Conservation (phyloP, 2,797 vertebrate species). For the Phalanger gymnotis region DNA sequence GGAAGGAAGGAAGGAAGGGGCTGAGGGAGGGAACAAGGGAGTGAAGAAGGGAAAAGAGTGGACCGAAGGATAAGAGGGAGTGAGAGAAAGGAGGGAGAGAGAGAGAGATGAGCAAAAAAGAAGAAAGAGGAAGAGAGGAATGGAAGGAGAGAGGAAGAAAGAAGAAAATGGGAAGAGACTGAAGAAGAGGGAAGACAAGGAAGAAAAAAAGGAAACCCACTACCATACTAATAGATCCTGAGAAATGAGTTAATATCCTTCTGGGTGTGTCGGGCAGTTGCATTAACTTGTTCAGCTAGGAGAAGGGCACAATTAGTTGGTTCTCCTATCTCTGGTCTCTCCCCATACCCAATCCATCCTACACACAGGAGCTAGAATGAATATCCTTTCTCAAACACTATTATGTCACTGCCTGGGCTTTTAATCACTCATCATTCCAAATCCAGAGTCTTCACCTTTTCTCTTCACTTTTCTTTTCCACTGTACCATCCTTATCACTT, state of each 20-base stretch:
- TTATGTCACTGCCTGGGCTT: not conserved
- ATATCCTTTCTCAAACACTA: not conserved
- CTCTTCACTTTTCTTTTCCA: not conserved
- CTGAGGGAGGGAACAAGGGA: slow-evolving; percentile 1
- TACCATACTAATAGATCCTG: not conserved
- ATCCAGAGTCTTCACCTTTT: not conserved
- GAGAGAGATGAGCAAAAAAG: not conserved
- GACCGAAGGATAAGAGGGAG: not conserved
- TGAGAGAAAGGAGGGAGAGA: slow-evolving; percentile 51
- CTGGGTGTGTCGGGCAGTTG: not conserved
- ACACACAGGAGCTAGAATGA: not conserved
- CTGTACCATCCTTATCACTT: not conserved
- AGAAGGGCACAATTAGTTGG: not conserved
- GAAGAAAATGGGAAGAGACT: not conserved
- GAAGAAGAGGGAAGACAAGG: not conserved
- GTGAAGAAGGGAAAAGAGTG: not conserved
- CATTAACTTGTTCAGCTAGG: not conserved
- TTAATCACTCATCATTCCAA: not conserved
- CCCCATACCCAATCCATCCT: not conserved
- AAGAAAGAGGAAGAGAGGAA: not conserved
- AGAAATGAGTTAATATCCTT: not conserved
- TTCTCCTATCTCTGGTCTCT: not conserved
- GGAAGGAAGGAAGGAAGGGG: not conserved
- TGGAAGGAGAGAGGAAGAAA: not conserved
- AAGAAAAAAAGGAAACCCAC: not conserved